Evolutionary conservation across 2,888 invertebrate genomes (phyloP).

Genomic region (Monopis laevigella): DNA sequence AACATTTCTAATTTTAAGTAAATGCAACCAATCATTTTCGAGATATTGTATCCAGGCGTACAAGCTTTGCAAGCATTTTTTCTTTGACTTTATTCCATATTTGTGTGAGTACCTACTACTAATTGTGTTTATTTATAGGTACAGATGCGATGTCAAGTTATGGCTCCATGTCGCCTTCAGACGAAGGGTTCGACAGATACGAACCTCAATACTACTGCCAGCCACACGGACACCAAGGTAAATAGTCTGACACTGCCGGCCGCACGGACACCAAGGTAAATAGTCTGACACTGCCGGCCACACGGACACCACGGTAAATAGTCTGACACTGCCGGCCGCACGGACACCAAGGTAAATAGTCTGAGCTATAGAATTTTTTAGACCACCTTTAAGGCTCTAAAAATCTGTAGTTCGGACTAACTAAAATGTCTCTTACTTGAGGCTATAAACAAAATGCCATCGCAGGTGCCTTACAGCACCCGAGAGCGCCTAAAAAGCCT

Average conservation of each 20-base stretch:
- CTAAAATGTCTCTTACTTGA: no score
- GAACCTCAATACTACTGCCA: conserved; percentile 55
- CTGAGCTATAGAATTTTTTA: no score
- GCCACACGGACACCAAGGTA: conserved; percentile 43
- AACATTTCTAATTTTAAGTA: no score
- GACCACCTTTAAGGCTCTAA: no score
- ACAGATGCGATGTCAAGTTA: conserved; percentile 47
- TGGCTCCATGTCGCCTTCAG: conserved; percentile 57
- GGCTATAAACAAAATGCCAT: no score
- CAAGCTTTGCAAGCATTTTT: no score
- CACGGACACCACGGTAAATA: conserved; percentile 40
- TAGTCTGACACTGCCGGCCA: conserved; percentile 41
- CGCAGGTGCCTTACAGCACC: no score
- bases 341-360: conserved; percentile 40
- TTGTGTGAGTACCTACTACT: not conserved
- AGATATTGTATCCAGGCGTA: no score
- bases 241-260: conserved; percentile 39
- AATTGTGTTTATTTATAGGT: not conserved
- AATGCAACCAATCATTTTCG: no score
- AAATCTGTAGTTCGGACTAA: no score
- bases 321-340: conserved; percentile 42
- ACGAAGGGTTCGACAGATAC: conserved; percentile 56
- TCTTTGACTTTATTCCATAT: no score
- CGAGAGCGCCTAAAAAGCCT: no score
- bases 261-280: conserved; percentile 42